Conservation (phyloP, 2,797 vertebrate genomes). For the Sebastes flavidus region DNA sequence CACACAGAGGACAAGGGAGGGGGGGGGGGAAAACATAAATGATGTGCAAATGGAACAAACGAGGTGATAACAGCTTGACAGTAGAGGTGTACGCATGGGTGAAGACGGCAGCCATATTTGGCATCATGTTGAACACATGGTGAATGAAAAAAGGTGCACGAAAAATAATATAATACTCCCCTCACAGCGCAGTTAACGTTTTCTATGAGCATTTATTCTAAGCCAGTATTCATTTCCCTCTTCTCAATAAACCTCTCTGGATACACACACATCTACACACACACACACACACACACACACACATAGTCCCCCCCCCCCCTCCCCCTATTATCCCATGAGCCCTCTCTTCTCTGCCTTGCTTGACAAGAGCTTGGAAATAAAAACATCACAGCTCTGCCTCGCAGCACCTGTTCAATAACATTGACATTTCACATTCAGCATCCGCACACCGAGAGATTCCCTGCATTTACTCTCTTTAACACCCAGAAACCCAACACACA, state of each 20-base stretch:
- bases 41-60: constrained; percentile 79
- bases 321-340: constrained; percentile 78
- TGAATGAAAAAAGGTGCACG: constrained; percentile 33
- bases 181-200: constrained; percentile 63
- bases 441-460: constrained; percentile 68
- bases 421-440: constrained; percentile 85
- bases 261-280: constrained; percentile 45
- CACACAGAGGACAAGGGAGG: constrained; percentile 61
- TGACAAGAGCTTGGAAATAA: constrained; percentile 82
- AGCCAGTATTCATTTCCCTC: constrained; percentile 65
- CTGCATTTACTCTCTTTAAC: constrained; percentile 73
- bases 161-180: constrained; percentile 34
- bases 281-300: constrained; percentile 17
- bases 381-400: constrained; percentile 83
- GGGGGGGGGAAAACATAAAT: constrained; percentile 60
- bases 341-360: constrained; percentile 76
- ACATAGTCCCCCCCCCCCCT: constrained; percentile 1
- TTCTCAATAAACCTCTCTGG: constrained; percentile 62
- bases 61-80: constrained; percentile 75
- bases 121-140: constrained; percentile 33
- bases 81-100: constrained; percentile 61
- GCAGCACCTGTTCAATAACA: constrained; percentile 87
- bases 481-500: constrained; percentile 51
- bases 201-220: constrained; percentile 66
- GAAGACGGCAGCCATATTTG: constrained; percentile 61